Base-by-base conservation (phyloP, 2,888 invertebrate genomes). In the Molorchus minor region DNA sequence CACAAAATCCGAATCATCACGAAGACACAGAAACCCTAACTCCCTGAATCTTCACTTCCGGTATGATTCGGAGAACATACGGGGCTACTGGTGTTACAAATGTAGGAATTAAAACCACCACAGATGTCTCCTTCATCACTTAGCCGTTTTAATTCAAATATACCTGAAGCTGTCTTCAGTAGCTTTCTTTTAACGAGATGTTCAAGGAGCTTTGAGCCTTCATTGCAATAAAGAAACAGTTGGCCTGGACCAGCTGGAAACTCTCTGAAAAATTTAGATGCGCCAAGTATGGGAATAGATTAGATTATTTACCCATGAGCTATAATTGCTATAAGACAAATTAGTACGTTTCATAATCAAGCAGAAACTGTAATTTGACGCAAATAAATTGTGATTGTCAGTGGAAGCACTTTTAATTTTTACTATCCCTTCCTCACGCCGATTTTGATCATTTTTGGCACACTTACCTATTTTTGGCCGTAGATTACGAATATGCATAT, bases 241-340 rank as follows among this genome's bases (percentile, higher is more conserved):
- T 85, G 83, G 0, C 85, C 85, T 2, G 82, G 76, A 4, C 85
- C 85, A n/a, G 81, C 79, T 19, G 80, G 76, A 66, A 85, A 85
- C 45, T 82, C 81, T 52, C 84, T 84, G 30, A 68, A 76, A 74
- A 38, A n/a, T n/a, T n/a, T n/a, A n/a, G n/a, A n/a, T n/a, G n/a
- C n/a, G n/a, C n/a, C n/a, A n/a, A n/a, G n/a, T n/a, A n/a, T n/a
- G n/a, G n/a, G n/a, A n/a, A n/a, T n/a, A n/a, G n/a, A n/a, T n/a
- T n/a, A n/a, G n/a, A n/a, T n/a, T n/a, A n/a, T n/a, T n/a, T n/a
- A n/a, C n/a, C n/a, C n/a, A n/a, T n/a, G n/a, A n/a, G n/a, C n/a
- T n/a, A n/a, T n/a, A n/a, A n/a, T n/a, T n/a, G n/a, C n/a, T n/a
- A n/a, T n/a, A n/a, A n/a, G n/a, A n/a, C n/a, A n/a, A n/a, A n/a